Conservation (phyloP, 2,113 vertebrate species). For the Syrmaticus mikado region DNA sequence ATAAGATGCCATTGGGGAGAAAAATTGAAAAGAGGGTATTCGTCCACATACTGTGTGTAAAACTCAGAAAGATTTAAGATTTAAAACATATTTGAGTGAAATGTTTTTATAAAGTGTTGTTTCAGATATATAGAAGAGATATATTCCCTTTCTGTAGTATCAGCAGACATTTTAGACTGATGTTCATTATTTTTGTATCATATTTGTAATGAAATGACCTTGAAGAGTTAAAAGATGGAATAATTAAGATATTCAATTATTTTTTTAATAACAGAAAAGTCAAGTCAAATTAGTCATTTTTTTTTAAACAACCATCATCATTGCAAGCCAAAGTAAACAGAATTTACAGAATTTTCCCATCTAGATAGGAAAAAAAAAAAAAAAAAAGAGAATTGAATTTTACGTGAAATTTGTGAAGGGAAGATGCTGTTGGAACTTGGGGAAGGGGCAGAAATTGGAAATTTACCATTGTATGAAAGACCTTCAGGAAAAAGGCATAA, state of each 20-base stretch:
- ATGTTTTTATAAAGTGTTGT: not conserved
- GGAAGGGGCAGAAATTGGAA: not conserved
- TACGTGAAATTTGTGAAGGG: not conserved
- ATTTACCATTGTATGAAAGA: not conserved
- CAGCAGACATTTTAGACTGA: not conserved
- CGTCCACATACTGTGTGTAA: not conserved
- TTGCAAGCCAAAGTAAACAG: not conserved
- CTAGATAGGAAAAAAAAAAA: not conserved
- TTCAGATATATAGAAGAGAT: not conserved
- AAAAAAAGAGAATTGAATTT: not conserved
- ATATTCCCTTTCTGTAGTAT: not conserved
- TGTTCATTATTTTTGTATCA: not conserved
- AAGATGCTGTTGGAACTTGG: not conserved
- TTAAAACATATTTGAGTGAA: not conserved
- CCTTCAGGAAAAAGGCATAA: not conserved
- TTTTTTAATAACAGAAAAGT: constrained; percentile 26
- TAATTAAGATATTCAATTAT: constrained; percentile 17
- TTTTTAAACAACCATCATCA: constrained; percentile 1
- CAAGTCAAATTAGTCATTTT: constrained; percentile 14
- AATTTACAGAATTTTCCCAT: not conserved
- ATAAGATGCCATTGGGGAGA: not conserved
- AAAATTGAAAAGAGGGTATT: not conserved
- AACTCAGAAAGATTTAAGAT: not conserved
- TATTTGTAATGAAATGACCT: constrained; percentile 1
- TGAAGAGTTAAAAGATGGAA: constrained; percentile 16